Evolutionary conservation across 2,888 invertebrate species (phyloP).

Genomic region (Hirtodrosophila confusa): DNA sequence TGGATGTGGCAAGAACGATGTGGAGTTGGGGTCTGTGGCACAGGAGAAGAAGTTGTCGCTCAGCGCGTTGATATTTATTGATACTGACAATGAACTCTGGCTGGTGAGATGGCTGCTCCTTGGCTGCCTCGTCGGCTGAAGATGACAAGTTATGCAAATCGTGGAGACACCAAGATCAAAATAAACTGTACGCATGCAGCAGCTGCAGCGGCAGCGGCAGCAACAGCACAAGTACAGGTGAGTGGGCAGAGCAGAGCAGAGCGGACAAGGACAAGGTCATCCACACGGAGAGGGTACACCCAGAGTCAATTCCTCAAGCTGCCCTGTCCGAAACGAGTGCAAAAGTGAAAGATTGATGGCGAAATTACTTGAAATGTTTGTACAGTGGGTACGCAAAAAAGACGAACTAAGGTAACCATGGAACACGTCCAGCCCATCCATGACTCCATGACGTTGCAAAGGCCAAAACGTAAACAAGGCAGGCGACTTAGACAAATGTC

Average conservation of each 20-base stretch:
- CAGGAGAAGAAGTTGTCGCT: conserved; percentile 73
- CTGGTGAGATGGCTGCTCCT: conserved; percentile 18
- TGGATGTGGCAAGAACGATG: conserved; percentile 3
- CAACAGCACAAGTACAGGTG: conserved; percentile 46
- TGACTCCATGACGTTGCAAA: conserved; percentile 50
- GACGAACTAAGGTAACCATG: no score
- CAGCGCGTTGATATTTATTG: conserved; percentile 76
- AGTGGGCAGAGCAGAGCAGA: conserved; percentile 57
- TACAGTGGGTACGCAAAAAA: conserved; percentile 4
- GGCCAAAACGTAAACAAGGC: conserved; percentile 56
- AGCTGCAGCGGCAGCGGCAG: neutral
- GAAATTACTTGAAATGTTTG: conserved; percentile 79
- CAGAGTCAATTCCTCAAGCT: conserved; percentile 9
- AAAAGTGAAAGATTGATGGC: conserved; percentile 81
- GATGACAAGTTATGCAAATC: conserved; percentile 79
- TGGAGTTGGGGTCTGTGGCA: conserved; percentile 16
- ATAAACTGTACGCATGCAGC: conserved; percentile 70
- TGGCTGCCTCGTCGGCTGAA: conserved; percentile 39
- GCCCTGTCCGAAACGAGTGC: conserved; percentile 70
- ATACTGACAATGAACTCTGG: conserved; percentile 76
- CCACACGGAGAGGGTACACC: neutral
- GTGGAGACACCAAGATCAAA: conserved; percentile 78
- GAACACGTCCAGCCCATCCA: conserved; percentile 7
- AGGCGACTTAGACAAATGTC: conserved; percentile 65
- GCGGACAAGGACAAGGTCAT: conserved; percentile 56